These are phyloP conservation scores for Drosophila austrosaltans DNA, from an alignment of 2,888 invertebrate genomes.

Conservation along the genomic window DNA sequence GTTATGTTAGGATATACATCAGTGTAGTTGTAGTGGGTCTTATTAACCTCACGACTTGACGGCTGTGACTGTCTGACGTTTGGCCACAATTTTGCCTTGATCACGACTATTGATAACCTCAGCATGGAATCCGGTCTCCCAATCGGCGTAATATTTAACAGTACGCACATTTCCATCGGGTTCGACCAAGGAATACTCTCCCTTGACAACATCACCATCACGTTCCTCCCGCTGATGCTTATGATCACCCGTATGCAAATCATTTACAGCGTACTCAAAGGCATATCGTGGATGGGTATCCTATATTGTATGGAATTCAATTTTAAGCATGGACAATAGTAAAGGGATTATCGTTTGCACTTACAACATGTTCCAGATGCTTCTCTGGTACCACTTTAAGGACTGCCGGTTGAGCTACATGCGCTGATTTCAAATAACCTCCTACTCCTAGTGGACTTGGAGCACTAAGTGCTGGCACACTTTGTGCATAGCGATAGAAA, in stretches of 20 bases:
- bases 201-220: slow-evolving; percentile 89
- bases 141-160: slow-evolving; percentile 90
- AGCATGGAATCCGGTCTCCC: slow-evolving; percentile 91
- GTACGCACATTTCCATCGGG: slow-evolving; percentile 90
- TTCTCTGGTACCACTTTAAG: slow-evolving; percentile 86
- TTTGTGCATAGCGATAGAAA: slow-evolving; percentile 81
- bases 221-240: slow-evolving; percentile 90
- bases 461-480: slow-evolving; percentile 76
- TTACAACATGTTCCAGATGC: slow-evolving; percentile 87
- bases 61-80: slow-evolving; percentile 70
- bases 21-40: not conserved
- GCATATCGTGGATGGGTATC: slow-evolving; percentile 88
- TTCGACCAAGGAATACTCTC: slow-evolving; percentile 88
- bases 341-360: slow-evolving; percentile 55
- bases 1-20: slow-evolving; percentile 8
- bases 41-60: slow-evolving; percentile 62
- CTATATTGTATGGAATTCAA: slow-evolving; percentile 80
- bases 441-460: slow-evolving; percentile 82
- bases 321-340: no score
- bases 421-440: slow-evolving; percentile 81
- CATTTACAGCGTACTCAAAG: slow-evolving; percentile 89
- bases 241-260: slow-evolving; percentile 89
- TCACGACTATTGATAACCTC: slow-evolving; percentile 88
- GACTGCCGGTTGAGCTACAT: slow-evolving; percentile 81
- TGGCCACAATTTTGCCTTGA: slow-evolving; percentile 81